A percentile compares a stretch with the other conserved stretches of the same genome.
phyloP scores from a whole-genome alignment of 2,797 vertebrate species.

The Acanthurus leucopareius region DNA sequence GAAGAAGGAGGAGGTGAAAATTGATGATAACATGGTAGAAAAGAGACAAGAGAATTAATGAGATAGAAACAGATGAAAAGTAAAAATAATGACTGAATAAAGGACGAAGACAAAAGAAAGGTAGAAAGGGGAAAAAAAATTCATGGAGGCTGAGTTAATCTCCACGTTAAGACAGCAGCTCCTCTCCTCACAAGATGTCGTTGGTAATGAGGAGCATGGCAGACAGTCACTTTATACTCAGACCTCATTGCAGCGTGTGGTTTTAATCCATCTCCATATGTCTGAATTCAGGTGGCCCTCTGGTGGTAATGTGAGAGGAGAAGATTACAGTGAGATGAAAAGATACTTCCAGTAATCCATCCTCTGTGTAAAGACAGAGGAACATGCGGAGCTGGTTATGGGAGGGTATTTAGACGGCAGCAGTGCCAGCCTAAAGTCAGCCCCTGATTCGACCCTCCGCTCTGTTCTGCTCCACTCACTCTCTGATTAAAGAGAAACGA shows the following conservation, averaged over 20 bases:
- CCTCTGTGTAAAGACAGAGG: slow-evolving; percentile 59
- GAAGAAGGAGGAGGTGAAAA: not conserved
- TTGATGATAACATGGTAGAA: not conserved
- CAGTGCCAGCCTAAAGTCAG: slow-evolving; percentile 65
- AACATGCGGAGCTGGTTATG: slow-evolving; percentile 79
- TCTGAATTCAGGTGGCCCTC: slow-evolving; percentile 74
- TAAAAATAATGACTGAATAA: not conserved
- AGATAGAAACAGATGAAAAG: not conserved
- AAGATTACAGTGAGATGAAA: slow-evolving; percentile 75
- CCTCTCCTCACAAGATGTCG: not conserved
- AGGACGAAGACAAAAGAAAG: slow-evolving; percentile 3
- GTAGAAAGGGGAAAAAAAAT: not conserved
- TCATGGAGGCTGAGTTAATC: slow-evolving; percentile 19
- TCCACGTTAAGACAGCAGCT: slow-evolving; percentile 32
- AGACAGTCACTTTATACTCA: slow-evolving; percentile 49
- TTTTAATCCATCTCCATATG: slow-evolving; percentile 66
- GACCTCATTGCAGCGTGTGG: slow-evolving; percentile 45
- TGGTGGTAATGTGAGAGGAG: slow-evolving; percentile 69
- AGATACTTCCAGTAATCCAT: slow-evolving; percentile 67
- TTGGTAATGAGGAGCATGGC: slow-evolving; percentile 26
- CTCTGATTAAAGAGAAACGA: slow-evolving; percentile 78
- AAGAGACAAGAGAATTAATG: not conserved
- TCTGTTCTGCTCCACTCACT: slow-evolving; percentile 73
- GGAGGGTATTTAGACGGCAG: slow-evolving; percentile 57
- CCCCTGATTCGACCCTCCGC: slow-evolving; percentile 61